phyloP scores from a whole-genome alignment of 2,888 invertebrate species.

The Campoletis raptor region DNA sequence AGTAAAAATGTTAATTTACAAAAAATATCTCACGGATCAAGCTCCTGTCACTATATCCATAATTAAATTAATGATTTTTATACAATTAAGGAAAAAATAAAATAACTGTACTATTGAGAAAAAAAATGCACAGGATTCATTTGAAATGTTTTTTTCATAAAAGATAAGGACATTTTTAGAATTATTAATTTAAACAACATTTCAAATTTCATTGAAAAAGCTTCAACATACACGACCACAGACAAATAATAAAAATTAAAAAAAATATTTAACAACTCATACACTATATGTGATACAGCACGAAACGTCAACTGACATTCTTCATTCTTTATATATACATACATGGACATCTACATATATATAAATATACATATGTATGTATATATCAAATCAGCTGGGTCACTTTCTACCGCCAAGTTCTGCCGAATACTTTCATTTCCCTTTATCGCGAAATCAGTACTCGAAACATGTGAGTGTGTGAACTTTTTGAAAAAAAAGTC shows the following conservation, averaged over 20 bases:
- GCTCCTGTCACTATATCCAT: neutral
- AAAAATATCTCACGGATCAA: neutral
- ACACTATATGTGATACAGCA: neutral
- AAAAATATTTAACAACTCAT: neutral
- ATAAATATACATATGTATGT: constrained; percentile 1
- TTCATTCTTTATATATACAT: neutral
- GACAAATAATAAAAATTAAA: neutral
- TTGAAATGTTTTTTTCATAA: neutral
- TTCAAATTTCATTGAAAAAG: neutral
- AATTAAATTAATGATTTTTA: neutral
- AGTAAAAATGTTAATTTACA: neutral
- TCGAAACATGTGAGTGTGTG: neutral
- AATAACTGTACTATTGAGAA: neutral
- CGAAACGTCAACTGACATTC: constrained; percentile 13
- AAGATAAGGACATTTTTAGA: neutral
- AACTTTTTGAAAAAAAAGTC: neutral
- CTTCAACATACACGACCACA: neutral
- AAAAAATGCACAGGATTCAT: neutral
- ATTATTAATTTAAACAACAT: too few species aligned
- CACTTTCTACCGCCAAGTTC: constrained; percentile 57
- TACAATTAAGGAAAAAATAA: neutral
- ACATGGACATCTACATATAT: neutral
- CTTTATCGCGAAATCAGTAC: constrained; percentile 27
- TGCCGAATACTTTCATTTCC: constrained; percentile 51
- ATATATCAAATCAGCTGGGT: constrained; percentile 33